Evolutionary conservation across 2,888 invertebrate species (phyloP), one percentile per base, ranked within the genome.

Genomic region (Drosophila demipolita): DNA sequence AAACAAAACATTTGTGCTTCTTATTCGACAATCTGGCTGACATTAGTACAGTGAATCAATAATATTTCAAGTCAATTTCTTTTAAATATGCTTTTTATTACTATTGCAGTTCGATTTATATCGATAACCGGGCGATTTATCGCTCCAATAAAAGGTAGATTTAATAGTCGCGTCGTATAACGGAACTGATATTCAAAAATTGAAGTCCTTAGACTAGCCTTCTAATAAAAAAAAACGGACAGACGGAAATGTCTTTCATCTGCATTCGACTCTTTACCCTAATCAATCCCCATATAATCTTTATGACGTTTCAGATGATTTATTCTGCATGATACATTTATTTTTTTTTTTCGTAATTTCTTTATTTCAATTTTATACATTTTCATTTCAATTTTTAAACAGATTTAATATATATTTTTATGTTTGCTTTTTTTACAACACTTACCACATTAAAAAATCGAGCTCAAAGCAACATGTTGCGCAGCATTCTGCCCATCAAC

Each of bases 401-500:
- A 15, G 7, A 23, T 45, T 8, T 38, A 29, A 29, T 29, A 29
- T 29, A 6, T 29, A 29, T 17, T 38, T 17, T 17, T 17, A 38
- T 38, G 29, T 9, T 49, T 12, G 1, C 17, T 38, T 40, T 23
- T 32, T 35, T 9, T 23, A 12, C 36, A 35, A 48, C 7, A 26
- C 7, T 52, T 15, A 23, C 57, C 60, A 42, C 40, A 40, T 35
- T 57, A 17, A 7, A n/a, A 11, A 8, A 55, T 35, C 33, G 36
- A 20, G 9, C 8, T 15, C 42, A 45, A 0, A 3, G 49, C 63
- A 69, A 11, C 63, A 63, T 79, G 59, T 7, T 54, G 67, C 58
- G 3, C n/a, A 33, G 52, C 1, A 20, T 45, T 20, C 3, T 15
- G 12, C 1, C 20, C n/a, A 32, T 4, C 52, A 35, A 7, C 60